phyloP scores from a whole-genome alignment of 2,888 invertebrate genomes.

The Agonopterix heracliana region DNA sequence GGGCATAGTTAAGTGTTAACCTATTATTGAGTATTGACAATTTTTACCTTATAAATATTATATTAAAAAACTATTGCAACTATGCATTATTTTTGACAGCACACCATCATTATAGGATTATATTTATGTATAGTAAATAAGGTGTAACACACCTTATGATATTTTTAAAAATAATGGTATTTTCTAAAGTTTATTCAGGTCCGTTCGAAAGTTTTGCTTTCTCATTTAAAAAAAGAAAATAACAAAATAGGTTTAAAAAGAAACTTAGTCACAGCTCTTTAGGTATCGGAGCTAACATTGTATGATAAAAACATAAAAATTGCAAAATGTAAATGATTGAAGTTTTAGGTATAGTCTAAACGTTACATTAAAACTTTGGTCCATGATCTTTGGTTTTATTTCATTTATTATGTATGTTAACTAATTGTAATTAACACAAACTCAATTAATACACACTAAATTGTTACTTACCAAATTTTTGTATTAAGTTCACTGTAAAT shows the following conservation, averaged over 20 bases:
- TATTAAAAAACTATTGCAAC: conserved; percentile 34
- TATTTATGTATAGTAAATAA: conserved; percentile 36
- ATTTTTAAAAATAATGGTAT: conserved; percentile 53
- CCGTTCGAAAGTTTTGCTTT: conserved; percentile 50
- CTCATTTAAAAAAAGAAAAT: conserved; percentile 34
- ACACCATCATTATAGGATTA: conserved; percentile 11
- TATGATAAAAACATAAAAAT: conserved; percentile 68
- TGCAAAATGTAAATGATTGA: conserved; percentile 60
- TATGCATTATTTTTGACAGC: conserved; percentile 45
- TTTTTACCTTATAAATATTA: conserved; percentile 21
- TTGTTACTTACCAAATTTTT: no score
- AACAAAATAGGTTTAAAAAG: conserved; percentile 47
- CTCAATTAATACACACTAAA: no score
- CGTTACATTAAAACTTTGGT: conserved; percentile 64
- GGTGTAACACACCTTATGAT: conserved; percentile 43
- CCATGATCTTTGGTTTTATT: conserved; percentile 45
- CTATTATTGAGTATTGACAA: conserved; percentile 43
- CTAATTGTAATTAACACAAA: no score
- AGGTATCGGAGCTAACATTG: conserved; percentile 58
- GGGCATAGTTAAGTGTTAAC: conserved; percentile 46
- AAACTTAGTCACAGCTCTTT: conserved; percentile 65
- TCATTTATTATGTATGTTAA: conserved; percentile 7
- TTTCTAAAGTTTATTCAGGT: conserved; percentile 55
- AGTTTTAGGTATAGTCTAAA: conserved; percentile 48
- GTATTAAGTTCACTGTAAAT: no score